Evolutionary conservation across 2,888 invertebrate genomes (phyloP).

Genomic region (Plebejus melissa): DNA sequence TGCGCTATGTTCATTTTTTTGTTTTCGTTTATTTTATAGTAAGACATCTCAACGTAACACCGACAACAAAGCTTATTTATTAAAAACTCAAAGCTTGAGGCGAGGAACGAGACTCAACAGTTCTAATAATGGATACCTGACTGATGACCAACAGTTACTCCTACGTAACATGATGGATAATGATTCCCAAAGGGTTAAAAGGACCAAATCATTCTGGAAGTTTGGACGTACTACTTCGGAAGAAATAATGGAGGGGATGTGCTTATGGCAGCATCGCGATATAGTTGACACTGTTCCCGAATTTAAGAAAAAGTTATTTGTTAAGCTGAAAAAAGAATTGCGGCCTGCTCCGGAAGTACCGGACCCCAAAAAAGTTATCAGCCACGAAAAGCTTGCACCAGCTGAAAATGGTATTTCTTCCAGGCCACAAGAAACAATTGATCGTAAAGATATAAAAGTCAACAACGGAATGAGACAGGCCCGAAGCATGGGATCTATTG

Average conservation of each 20-base stretch:
- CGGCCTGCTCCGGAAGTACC: conserved; percentile 67
- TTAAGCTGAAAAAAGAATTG: conserved; percentile 66
- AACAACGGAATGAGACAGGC: conserved; percentile 69
- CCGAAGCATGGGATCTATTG: conserved; percentile 70
- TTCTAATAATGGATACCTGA: conserved; percentile 69
- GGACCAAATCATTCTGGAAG: conserved; percentile 92
- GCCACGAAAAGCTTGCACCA: conserved; percentile 50
- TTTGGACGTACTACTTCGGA: conserved; percentile 85
- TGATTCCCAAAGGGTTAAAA: conserved; percentile 84
- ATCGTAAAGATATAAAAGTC: conserved; percentile 66
- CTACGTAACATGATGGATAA: conserved; percentile 71
- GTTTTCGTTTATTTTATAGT: conserved; percentile 59
- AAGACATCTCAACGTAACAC: conserved; percentile 62
- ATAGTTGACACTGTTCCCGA: conserved; percentile 85
- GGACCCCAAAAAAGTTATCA: conserved; percentile 51
- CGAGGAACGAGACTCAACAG: conserved; percentile 60
- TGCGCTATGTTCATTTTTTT: conserved; percentile 39
- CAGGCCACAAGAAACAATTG: conserved; percentile 67
- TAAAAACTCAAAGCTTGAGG: conserved; percentile 72
- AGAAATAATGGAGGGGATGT: conserved; percentile 92
- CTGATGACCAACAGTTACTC: conserved; percentile 77
- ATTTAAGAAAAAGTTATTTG: conserved; percentile 71
- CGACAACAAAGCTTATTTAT: conserved; percentile 63
- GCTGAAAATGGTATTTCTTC: conserved; percentile 49
- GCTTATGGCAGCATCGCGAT: conserved; percentile 91